Percentiles rank a stretch among this genome's conserved stretches.
Conservation (phyloP, 1,140 invertebrate genomes). For the Drosophila serrata region DNA sequence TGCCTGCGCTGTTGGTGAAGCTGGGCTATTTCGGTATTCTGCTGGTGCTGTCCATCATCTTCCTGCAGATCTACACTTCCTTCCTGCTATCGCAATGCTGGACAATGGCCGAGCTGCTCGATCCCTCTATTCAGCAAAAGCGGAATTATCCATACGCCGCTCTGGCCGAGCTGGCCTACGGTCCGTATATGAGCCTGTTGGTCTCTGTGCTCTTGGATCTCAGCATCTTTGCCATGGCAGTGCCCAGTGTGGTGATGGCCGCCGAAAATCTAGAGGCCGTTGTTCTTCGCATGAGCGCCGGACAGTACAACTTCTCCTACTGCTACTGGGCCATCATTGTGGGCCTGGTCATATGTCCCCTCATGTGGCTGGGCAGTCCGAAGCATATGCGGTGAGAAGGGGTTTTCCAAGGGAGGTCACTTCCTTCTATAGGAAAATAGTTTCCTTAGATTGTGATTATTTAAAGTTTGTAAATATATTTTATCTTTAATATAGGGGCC, state of each 20-base stretch:
- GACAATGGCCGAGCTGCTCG: constrained; percentile 89
- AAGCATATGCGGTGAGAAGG: constrained; percentile 92
- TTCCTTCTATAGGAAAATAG: not conserved
- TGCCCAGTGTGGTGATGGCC: constrained; percentile 92
- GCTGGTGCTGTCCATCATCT: constrained; percentile 88
- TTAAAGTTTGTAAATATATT: not conserved
- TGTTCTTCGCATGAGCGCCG: constrained; percentile 88
- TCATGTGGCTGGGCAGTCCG: constrained; percentile 93
- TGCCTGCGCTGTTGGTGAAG: constrained; percentile 90
- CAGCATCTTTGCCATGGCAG: constrained; percentile 90
- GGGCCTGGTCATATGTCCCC: constrained; percentile 89
- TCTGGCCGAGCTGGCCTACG: constrained; percentile 90
- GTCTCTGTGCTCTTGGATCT: constrained; percentile 90
- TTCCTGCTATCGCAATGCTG: constrained; percentile 90
- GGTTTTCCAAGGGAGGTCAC: not conserved
- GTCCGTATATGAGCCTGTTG: constrained; percentile 86
- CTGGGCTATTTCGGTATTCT: constrained; percentile 91
- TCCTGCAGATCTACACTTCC: constrained; percentile 91
- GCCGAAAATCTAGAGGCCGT: constrained; percentile 91
- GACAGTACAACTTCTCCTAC: constrained; percentile 89
- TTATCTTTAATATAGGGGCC: constrained; percentile 83
- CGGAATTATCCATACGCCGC: constrained; percentile 92
- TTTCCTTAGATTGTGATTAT: too few species aligned
- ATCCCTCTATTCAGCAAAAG: constrained; percentile 89
- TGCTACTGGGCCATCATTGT: constrained; percentile 92